A percentile compares a stretch with the other conserved stretches of the same genome.
Evolutionary conservation across 2,797 vertebrate genomes (phyloP).

Genomic region (Sebastes iracundus): DNA sequence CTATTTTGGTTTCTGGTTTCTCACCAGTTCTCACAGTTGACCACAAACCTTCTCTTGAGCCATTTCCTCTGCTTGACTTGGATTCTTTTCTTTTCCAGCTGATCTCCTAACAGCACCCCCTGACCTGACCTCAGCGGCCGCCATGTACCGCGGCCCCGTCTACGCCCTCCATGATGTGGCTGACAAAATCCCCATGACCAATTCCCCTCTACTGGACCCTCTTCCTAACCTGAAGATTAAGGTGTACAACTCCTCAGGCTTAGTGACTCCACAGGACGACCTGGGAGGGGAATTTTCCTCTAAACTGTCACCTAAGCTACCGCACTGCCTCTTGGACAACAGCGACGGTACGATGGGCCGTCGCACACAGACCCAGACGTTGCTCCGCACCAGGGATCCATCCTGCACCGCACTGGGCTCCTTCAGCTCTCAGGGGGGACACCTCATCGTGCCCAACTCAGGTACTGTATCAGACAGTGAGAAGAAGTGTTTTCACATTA

Average conservation of each 20-base stretch:
- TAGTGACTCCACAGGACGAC: slow-evolving; percentile 95
- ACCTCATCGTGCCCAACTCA: slow-evolving; percentile 96
- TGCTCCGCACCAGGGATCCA: slow-evolving; percentile 92
- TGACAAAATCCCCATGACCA: slow-evolving; percentile 99
- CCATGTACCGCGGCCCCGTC: slow-evolving; percentile 95
- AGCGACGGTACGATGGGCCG: slow-evolving; percentile 89
- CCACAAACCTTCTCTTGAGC: not conserved
- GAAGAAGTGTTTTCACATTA: not conserved
- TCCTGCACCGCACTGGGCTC: slow-evolving; percentile 94
- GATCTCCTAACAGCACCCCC: slow-evolving; percentile 95
- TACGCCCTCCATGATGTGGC: slow-evolving; percentile 96
- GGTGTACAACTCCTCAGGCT: slow-evolving; percentile 93
- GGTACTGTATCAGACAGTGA: slow-evolving; percentile 74
- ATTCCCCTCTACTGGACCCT: slow-evolving; percentile 95
- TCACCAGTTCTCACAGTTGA: not conserved
- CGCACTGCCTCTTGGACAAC: slow-evolving; percentile 91
- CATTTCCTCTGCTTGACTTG: not conserved
- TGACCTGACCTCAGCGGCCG: slow-evolving; percentile 95
- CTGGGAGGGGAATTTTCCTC: slow-evolving; percentile 91
- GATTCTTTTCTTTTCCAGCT: slow-evolving; percentile 61
- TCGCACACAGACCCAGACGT: slow-evolving; percentile 93
- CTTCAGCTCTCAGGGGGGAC: slow-evolving; percentile 96
- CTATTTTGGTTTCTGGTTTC: slow-evolving; percentile 30
- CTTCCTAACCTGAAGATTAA: slow-evolving; percentile 98
- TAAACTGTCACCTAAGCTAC: slow-evolving; percentile 94